phyloP scores from a whole-genome alignment of 2,113 vertebrate species.

The Corapipo altera region DNA sequence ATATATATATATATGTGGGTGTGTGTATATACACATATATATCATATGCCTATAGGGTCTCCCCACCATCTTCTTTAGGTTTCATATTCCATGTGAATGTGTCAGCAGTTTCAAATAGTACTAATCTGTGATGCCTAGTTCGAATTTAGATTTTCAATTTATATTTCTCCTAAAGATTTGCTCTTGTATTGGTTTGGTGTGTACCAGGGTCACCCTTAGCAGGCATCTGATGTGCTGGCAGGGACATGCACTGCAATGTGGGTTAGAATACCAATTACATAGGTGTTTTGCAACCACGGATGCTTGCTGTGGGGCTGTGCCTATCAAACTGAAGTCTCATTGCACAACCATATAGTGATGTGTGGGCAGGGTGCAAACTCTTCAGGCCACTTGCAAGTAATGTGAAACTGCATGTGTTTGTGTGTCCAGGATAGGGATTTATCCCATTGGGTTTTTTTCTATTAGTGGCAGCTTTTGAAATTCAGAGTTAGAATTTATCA shows the following conservation, averaged over 20 bases:
- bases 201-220: not conserved
- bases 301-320: not conserved
- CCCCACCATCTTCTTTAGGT: not conserved
- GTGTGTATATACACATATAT: not conserved
- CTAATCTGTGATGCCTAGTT: not conserved
- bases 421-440: not conserved
- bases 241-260: not conserved
- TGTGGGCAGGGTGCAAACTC: constrained; percentile 3
- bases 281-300: not conserved
- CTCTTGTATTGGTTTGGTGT: not conserved
- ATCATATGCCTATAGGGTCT: not conserved
- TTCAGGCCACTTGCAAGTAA: constrained; percentile 15
- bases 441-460: not conserved
- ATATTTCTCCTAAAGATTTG: not conserved
- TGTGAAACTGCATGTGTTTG: not conserved
- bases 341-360: not conserved
- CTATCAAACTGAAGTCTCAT: constrained; percentile 5
- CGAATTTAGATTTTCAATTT: not conserved
- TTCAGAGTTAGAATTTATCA: not conserved
- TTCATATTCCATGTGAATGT: not conserved
- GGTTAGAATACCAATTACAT: not conserved
- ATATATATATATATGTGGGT: no score
- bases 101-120: not conserved
- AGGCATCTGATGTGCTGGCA: not conserved
- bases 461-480: not conserved